These are phyloP conservation scores for Dipus sagitta DNA, from an alignment of 2,797 vertebrate genomes.

Conservation along the genomic window DNA sequence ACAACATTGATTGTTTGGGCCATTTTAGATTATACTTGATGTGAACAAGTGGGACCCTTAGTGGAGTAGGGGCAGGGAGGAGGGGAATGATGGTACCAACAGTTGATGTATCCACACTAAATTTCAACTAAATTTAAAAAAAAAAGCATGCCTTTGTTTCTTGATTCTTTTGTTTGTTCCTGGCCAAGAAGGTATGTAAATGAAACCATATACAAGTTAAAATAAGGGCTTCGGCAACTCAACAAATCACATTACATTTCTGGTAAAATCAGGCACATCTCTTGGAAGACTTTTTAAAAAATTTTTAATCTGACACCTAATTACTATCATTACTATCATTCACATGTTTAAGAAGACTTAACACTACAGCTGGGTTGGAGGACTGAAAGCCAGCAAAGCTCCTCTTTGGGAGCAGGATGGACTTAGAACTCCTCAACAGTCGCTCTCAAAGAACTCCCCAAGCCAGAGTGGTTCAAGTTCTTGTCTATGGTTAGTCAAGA, in stretches of 20 bases:
- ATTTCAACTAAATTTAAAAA: not conserved
- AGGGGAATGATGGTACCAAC: too few species aligned
- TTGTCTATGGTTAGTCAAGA: too few species aligned
- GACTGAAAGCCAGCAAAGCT: too few species aligned
- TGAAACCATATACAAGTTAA: not conserved
- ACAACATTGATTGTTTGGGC: conserved; percentile 37
- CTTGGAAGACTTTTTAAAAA: conserved; percentile 16
- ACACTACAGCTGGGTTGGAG: not conserved
- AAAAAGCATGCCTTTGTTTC: not conserved
- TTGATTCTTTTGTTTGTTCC: conserved; percentile 48
- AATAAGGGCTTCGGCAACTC: conserved; percentile 44
- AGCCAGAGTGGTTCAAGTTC: too few species aligned
- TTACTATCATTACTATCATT: not conserved
- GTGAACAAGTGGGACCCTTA: not conserved
- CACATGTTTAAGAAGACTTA: not conserved
- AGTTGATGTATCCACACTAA: too few species aligned
- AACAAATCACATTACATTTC: not conserved
- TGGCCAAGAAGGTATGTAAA: conserved; percentile 18
- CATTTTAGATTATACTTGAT: not conserved
- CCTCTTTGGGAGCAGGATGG: too few species aligned
- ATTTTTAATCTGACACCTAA: not conserved
- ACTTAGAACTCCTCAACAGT: too few species aligned
- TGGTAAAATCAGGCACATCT: not conserved
- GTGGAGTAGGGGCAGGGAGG: too few species aligned
- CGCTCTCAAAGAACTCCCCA: too few species aligned